These are phyloP conservation scores for Amazona vittata DNA, from an alignment of 2,113 vertebrate species.

Conservation along the genomic window DNA sequence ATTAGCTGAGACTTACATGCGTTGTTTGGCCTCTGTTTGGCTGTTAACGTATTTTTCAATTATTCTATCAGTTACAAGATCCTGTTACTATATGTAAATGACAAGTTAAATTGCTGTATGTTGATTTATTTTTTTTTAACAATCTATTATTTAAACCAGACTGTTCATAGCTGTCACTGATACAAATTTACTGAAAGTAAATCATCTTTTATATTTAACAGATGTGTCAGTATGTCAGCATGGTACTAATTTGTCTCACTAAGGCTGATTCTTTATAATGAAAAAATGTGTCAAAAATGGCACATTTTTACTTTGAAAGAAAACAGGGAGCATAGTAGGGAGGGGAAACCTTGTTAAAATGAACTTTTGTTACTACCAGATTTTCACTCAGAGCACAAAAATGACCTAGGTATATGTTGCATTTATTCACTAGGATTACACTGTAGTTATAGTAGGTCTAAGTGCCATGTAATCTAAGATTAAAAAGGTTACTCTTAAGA, in stretches of 20 bases:
- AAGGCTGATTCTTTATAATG: conserved; percentile 14
- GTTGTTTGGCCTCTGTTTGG: conserved; percentile 31
- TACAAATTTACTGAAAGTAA: conserved; percentile 27
- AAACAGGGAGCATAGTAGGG: not conserved
- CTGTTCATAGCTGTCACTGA: conserved; percentile 27
- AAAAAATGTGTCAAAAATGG: conserved; percentile 52
- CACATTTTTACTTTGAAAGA: conserved; percentile 19
- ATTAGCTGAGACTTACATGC: conserved; percentile 26
- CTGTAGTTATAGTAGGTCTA: not conserved
- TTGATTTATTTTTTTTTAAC: conserved; percentile 52
- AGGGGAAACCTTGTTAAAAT: conserved; percentile 2
- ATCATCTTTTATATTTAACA: conserved; percentile 42
- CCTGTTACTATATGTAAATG: conserved; percentile 28
- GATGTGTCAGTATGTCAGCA: conserved; percentile 45
- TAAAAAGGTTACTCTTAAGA: not conserved
- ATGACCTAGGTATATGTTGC: not conserved
- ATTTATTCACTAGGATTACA: not conserved
- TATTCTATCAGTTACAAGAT: conserved; percentile 42
- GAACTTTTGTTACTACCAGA: not conserved
- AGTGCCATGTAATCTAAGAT: not conserved
- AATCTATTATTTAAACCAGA: conserved; percentile 48
- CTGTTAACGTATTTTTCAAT: conserved; percentile 26
- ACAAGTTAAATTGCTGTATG: conserved; percentile 34
- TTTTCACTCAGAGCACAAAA: not conserved
- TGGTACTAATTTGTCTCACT: conserved; percentile 34